These are phyloP conservation scores for Bursaphelenchus okinawaensis DNA, from an alignment of 2,888 invertebrate species.

Conservation along the genomic window DNA sequence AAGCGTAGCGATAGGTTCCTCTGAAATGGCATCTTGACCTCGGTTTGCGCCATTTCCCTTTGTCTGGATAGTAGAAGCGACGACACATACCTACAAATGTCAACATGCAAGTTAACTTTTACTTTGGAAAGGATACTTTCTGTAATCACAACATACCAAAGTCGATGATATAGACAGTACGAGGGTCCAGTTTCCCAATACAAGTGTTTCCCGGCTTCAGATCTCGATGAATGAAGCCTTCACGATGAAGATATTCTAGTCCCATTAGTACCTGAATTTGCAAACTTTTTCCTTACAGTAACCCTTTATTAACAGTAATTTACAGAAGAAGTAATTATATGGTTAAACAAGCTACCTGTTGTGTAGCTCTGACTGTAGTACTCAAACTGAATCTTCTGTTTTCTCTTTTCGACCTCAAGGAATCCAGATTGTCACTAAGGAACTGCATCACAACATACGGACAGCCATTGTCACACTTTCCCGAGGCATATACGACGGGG, in stretches of 20 bases:
- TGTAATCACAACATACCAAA: slow-evolving; percentile 12
- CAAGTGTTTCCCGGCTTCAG: slow-evolving; percentile 18
- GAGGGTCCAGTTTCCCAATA: slow-evolving; percentile 5
- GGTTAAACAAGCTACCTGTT: slow-evolving; percentile 17
- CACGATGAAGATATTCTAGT: slow-evolving; percentile 16
- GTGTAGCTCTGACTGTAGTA: slow-evolving; percentile 16
- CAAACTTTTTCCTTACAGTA: too few relatives aligned
- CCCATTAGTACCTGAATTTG: slow-evolving; percentile 7
- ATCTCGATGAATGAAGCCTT: slow-evolving; percentile 19
- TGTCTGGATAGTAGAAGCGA: not conserved
- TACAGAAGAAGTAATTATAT: too few relatives aligned
- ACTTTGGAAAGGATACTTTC: not conserved
- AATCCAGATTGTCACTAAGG: slow-evolving; percentile 15
- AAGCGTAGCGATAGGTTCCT: slow-evolving; percentile 21
- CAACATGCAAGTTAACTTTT: not conserved
- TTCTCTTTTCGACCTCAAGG: not conserved
- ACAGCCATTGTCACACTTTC: slow-evolving; percentile 14
- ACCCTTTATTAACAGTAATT: not conserved
- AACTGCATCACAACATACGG: slow-evolving; percentile 21
- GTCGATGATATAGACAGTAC: slow-evolving; percentile 19
- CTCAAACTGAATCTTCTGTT: slow-evolving; percentile 7
- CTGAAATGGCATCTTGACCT: slow-evolving; percentile 16
- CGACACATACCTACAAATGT: slow-evolving; percentile 9
- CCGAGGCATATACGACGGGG: slow-evolving; percentile 18
- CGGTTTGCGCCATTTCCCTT: slow-evolving; percentile 7